Percentiles rank a stretch among this genome's conserved stretches.
Evolutionary conservation across 2,113 vertebrate genomes (phyloP).

Genomic region (Isichthys henryi): DNA sequence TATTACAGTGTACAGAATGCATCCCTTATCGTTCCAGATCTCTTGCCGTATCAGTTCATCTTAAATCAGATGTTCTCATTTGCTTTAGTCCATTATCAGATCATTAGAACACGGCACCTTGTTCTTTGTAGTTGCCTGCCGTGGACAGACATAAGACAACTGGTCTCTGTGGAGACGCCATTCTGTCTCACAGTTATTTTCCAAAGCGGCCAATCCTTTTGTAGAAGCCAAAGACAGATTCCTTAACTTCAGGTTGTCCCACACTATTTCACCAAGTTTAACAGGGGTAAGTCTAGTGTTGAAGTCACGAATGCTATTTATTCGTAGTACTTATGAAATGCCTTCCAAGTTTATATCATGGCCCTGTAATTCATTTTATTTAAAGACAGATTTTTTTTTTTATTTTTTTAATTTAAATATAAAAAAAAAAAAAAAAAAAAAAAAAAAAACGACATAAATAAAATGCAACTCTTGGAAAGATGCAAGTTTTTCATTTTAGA

Average conservation of each 20-base stretch:
- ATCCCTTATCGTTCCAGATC: neutral
- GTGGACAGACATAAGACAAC: neutral
- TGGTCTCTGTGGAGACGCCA: neutral
- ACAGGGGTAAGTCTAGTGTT: constrained; percentile 15
- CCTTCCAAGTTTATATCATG: neutral
- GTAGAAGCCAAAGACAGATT: constrained; percentile 22
- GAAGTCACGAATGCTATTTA: constrained; percentile 19
- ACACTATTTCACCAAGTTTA: constrained; percentile 7
- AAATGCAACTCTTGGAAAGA: neutral
- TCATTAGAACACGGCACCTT: neutral
- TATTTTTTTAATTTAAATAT: too few species aligned
- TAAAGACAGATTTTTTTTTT: neutral
- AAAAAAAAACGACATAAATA: too few species aligned
- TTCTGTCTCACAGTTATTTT: too few species aligned
- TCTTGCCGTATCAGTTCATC: neutral
- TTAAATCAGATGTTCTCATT: neutral
- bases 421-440: too few species aligned
- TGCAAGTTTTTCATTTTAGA: neutral
- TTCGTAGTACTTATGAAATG: neutral
- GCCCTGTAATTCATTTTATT: constrained; percentile 1
- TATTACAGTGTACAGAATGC: neutral
- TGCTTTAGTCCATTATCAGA: neutral
- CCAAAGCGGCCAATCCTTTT: neutral
- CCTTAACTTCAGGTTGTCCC: neutral
- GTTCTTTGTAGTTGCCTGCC: neutral